Conservation (phyloP, 2,113 vertebrate genomes). For the Origma solitaria region DNA sequence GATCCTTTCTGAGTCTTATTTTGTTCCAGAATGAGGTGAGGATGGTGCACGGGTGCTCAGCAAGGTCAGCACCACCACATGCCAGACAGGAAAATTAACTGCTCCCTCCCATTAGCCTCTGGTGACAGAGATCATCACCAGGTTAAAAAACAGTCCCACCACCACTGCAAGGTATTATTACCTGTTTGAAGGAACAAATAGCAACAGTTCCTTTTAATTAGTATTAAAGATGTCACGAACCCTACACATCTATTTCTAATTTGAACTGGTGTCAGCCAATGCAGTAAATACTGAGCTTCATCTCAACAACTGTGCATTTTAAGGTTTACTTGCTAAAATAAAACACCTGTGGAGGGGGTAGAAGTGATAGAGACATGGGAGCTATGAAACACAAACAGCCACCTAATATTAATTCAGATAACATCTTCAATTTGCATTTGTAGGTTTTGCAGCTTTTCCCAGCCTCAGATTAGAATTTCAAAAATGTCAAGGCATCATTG, state of each 20-base stretch:
- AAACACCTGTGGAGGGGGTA: neutral
- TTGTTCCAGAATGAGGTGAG: neutral
- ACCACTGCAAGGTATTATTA: neutral
- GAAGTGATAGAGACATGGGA: neutral
- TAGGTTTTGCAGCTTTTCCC: neutral
- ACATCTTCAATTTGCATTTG: neutral
- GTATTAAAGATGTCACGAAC: neutral
- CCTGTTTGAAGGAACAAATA: neutral
- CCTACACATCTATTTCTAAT: neutral
- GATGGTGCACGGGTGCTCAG: neutral
- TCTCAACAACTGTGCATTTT: constrained; percentile 8
- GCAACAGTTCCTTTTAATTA: neutral
- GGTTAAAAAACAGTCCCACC: neutral
- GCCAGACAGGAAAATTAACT: neutral
- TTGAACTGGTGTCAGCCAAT: constrained; percentile 11
- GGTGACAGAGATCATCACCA: neutral
- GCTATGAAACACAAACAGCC: neutral
- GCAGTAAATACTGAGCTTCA: constrained; percentile 29
- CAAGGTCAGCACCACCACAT: neutral
- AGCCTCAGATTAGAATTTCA: neutral
- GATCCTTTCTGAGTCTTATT: neutral
- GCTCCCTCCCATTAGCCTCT: neutral
- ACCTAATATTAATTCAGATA: neutral
- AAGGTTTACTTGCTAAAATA: constrained; percentile 39
- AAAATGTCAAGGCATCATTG: neutral